Conservation (phyloP, 2,797 vertebrate species). For the Pipistrellus pipistrellus region DNA sequence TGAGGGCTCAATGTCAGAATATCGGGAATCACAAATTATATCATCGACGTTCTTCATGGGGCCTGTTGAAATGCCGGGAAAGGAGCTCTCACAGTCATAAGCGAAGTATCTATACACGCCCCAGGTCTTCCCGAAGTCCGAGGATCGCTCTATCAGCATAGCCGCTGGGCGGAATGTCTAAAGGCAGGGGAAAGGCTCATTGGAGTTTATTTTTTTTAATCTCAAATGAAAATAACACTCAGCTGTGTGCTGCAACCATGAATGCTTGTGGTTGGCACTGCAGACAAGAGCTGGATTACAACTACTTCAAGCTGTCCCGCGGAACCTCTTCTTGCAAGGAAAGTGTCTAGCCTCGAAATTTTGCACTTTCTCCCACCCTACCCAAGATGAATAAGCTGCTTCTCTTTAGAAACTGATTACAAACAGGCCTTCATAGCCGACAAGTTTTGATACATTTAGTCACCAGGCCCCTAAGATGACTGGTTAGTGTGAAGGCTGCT, state of each 20-base stretch:
- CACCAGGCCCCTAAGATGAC: neutral
- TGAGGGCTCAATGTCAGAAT: constrained; percentile 98
- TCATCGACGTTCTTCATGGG: constrained; percentile 98
- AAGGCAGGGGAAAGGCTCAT: neutral
- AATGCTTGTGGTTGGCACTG: neutral
- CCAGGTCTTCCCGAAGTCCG: constrained; percentile 96
- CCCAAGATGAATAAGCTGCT: neutral
- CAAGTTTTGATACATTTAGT: neutral
- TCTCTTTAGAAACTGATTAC: constrained; percentile 43
- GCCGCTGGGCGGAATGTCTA: constrained; percentile 97
- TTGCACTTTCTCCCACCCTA: neutral
- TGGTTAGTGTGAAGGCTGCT: neutral
- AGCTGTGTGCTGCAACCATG: neutral
- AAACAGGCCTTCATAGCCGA: neutral
- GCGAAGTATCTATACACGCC: constrained; percentile 97
- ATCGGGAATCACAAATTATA: constrained; percentile 97
- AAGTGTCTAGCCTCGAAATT: neutral
- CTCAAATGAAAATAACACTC: constrained; percentile 12
- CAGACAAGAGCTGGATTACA: constrained; percentile 24
- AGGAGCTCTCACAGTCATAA: constrained; percentile 96
- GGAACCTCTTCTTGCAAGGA: neutral
- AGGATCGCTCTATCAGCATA: constrained; percentile 97
- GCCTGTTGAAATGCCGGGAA: constrained; percentile 92
- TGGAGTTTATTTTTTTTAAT: neutral
- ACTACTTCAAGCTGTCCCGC: neutral